Evolutionary conservation across 2,888 invertebrate genomes (phyloP), one percentile per base, ranked within the genome.

Genomic region (Ochropacha duplaris): DNA sequence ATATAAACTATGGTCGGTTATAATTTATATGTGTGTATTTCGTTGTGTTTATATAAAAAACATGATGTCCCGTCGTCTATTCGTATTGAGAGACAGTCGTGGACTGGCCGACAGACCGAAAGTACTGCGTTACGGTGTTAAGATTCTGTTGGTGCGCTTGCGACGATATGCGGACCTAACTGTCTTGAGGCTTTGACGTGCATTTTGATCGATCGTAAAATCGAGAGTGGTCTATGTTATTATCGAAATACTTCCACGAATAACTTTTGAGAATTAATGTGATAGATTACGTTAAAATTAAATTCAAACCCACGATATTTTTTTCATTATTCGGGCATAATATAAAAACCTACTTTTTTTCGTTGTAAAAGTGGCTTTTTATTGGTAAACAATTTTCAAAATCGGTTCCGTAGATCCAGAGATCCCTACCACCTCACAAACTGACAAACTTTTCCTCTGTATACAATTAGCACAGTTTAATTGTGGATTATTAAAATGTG

Each of bases 31-130:
- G 44, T 44, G 16, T 44, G 19, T 44, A 72, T 69, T 64, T 72
- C 68, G 69, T 61, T 22, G 59, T 59, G 62, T 65, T 61, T 70
- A 76, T 67, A 69, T 61, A 61, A 57, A 64, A 71, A 72, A 66
- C 76, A 86, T 83, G 69, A 74, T 81, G 87, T 86, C 89, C 85
- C 82, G 72, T 81, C 87, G 92, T 86, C 91, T 88, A 88, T 85
- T 86, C 74, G 74, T 71, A 62, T 70, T 72, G 86, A 84, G 76
- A 87, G 91, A 90, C 91, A 86, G 87, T 86, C 80, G 85, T 85
- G 88, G 90, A 92, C 92, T 92, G 90, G 81, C 78, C 76, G 76
- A 69, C 68, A 72, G 61, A 82, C 81, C 83, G 87, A 88, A 88
- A 86, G 83, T 71, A 64, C 71, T 71, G 68, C 64, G 78, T 78